These are phyloP conservation scores for Drosophila prolongata DNA, from an alignment of 2,888 invertebrate species.

Conservation along the genomic window DNA sequence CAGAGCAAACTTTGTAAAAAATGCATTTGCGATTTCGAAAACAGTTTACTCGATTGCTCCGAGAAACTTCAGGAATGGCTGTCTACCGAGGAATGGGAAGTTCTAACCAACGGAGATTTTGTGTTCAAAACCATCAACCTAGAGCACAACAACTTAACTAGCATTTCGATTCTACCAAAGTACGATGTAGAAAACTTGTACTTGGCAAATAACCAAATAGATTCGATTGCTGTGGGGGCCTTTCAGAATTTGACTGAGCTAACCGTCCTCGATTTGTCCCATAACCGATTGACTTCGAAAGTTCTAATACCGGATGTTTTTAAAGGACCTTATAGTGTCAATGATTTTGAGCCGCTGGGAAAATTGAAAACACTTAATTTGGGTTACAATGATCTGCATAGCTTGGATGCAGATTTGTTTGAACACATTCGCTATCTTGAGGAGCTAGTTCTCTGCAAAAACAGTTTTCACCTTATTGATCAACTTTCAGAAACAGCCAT, in stretches of 20 bases:
- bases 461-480: constrained; percentile 89
- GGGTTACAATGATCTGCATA: constrained; percentile 89
- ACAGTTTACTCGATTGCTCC: constrained; percentile 86
- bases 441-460: constrained; percentile 89
- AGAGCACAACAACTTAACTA: constrained; percentile 78
- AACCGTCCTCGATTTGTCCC: constrained; percentile 88
- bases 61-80: constrained; percentile 86
- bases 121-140: constrained; percentile 78
- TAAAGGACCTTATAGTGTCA: constrained; percentile 85
- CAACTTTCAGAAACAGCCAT: constrained; percentile 88
- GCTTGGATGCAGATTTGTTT: constrained; percentile 90
- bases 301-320: constrained; percentile 88
- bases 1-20: constrained; percentile 85
- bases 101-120: constrained; percentile 70
- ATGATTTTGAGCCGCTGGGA: constrained; percentile 71
- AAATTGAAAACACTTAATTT: constrained; percentile 85
- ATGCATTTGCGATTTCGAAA: constrained; percentile 85
- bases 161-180: constrained; percentile 85
- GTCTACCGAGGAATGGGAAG: constrained; percentile 86
- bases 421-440: constrained; percentile 89
- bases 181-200: constrained; percentile 86
- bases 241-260: constrained; percentile 88
- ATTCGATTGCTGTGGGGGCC: constrained; percentile 86
- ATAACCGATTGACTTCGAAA: constrained; percentile 88
- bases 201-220: constrained; percentile 88